phyloP scores from a whole-genome alignment of 2,113 vertebrate genomes.

The Phoenicopterus ruber region DNA sequence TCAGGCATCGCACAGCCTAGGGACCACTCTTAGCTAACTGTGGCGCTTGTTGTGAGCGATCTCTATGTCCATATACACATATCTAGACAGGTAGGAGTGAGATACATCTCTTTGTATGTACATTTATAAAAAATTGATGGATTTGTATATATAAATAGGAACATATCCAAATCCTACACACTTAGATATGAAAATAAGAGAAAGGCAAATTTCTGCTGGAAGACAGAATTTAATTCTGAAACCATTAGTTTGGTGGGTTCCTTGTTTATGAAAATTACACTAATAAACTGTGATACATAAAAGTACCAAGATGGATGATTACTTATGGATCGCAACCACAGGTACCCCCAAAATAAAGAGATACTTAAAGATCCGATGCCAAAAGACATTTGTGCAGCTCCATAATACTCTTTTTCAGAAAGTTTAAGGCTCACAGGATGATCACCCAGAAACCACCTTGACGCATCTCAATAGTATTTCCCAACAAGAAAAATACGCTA shows the following conservation, averaged over 20 bases:
- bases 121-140: not conserved
- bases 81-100: not conserved
- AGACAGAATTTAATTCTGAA: not conserved
- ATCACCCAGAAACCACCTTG: not conserved
- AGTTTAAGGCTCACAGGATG: not conserved
- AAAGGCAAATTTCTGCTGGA: not conserved
- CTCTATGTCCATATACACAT: too few relatives aligned
- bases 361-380: not conserved
- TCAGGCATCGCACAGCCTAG: not conserved
- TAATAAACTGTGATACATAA: not conserved
- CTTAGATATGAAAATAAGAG: not conserved
- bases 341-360: not conserved
- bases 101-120: not conserved
- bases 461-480: not conserved
- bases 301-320: not conserved
- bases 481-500: not conserved
- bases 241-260: not conserved
- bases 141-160: not conserved
- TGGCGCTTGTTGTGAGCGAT: not conserved
- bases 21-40: not conserved
- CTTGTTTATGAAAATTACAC: not conserved
- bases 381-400: not conserved
- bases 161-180: not conserved
- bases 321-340: fast-evolving
- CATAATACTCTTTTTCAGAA: not conserved